Base-by-base conservation (phyloP, 2,113 vertebrate genomes). In the Triplophysa rosa region DNA sequence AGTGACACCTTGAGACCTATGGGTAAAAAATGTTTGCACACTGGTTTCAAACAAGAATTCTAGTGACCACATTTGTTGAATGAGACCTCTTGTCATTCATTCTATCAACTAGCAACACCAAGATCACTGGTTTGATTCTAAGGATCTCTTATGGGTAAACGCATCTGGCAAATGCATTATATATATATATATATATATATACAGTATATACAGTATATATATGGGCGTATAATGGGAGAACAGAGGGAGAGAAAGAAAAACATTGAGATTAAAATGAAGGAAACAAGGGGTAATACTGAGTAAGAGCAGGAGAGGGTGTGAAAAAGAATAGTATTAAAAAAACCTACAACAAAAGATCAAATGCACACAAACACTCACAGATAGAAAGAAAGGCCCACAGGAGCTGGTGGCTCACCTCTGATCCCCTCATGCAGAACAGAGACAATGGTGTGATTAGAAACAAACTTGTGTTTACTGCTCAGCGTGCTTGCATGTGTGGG, bases 341-440 rank as follows among this genome's bases (percentile, higher is more conserved):
- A 40, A 9, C 1, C 13, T 14, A 80, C 14, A 33, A 68, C 49
- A 77, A 62, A 66, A 62, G 47, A 29, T 37, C 65, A 37, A 37
- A 59, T 16, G 24, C 47, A 29, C 13, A 63, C 45, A 72, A 17
- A 56, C 68, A 56, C 68, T n/a, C 16, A 13, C 69, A 40, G 3
- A 37, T 16, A 61, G 68, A 78, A 13, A 81, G 56, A 59, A 23
- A 52, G 68, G 26, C 67, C 66, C 67, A 42, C 24, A 59, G 21
- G 78, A 52, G 49, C 26, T 16, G 54, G 47, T 64, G 77, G 58
- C 40, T 67, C 61, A 78, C 75, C 77, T 71, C 40, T 79, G 78
- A 84, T 84, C 78, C 64, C 72, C 80, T 84, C 80, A 84, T 79
- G 84, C 75, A 82, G 80, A 84, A 81, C 80, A 80, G 56, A 84